Evolutionary conservation across 2,797 vertebrate genomes (phyloP).

Genomic region (Alca torda): DNA sequence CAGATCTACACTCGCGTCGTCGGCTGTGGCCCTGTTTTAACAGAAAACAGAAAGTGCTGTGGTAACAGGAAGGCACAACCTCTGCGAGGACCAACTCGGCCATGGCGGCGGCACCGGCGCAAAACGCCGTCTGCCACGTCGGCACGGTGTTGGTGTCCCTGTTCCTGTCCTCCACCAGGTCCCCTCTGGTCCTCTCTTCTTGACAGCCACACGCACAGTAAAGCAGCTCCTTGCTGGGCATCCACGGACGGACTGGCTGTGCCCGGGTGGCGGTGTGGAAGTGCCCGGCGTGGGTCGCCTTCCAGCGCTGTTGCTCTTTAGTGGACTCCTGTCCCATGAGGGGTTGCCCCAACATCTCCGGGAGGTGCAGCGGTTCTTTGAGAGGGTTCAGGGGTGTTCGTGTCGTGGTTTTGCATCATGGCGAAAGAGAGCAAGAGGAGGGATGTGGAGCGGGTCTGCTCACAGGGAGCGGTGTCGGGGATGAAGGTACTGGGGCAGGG

Average conservation of each 20-base stretch:
- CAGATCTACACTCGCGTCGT: background rate
- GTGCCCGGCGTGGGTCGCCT: rapidly evolving
- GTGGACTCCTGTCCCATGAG: background rate
- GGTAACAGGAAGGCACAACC: conserved; percentile 4
- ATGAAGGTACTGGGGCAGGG: rapidly evolving
- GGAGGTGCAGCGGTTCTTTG: background rate
- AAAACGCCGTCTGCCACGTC: rapidly evolving
- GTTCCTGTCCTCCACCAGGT: background rate
- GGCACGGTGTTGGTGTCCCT: rapidly evolving
- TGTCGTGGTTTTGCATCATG: rapidly evolving
- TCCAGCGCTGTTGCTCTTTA: rapidly evolving
- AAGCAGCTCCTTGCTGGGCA: background rate
- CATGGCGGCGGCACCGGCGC: rapidly evolving
- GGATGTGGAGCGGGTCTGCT: background rate
- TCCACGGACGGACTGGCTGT: background rate
- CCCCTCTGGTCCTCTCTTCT: background rate
- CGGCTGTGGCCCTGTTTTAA: conserved; percentile 15
- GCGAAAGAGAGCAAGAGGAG: background rate
- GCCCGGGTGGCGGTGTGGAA: rapidly evolving
- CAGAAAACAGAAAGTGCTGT: conserved; percentile 38
- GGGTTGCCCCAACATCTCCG: background rate
- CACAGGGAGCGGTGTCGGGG: rapidly evolving
- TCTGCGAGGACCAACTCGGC: background rate
- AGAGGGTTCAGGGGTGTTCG: background rate
- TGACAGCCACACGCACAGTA: rapidly evolving